phyloP scores from a whole-genome alignment of 2,797 vertebrate genomes.

The Semaprochilodus insignis region DNA sequence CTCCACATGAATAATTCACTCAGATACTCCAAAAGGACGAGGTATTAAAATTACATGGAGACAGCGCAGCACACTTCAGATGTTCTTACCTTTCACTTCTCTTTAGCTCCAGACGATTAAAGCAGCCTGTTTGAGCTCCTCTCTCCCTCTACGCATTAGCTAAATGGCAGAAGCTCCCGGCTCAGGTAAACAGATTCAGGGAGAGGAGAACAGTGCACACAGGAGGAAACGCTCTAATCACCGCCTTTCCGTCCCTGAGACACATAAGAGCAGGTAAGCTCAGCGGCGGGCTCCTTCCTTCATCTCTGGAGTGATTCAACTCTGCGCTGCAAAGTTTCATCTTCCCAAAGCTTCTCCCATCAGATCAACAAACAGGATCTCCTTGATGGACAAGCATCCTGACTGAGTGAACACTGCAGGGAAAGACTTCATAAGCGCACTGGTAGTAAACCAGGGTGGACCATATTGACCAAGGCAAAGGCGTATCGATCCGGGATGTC shows the following conservation, averaged over 20 bases:
- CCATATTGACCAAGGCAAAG: slow-evolving; percentile 9
- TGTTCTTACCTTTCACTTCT: slow-evolving; percentile 45
- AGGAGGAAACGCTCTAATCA: slow-evolving; percentile 29
- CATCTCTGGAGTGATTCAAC: neutral
- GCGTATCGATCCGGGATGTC: slow-evolving; percentile 31
- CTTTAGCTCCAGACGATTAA: slow-evolving; percentile 35
- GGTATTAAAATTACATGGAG: slow-evolving; percentile 58
- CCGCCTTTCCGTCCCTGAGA: neutral
- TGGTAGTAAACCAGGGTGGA: neutral
- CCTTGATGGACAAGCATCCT: too few species aligned
- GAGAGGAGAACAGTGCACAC: neutral
- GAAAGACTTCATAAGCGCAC: neutral
- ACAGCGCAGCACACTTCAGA: slow-evolving; percentile 32
- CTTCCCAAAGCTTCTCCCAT: neutral
- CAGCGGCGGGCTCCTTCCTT: too few species aligned
- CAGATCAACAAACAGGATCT: too few species aligned
- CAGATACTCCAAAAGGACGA: slow-evolving; percentile 53
- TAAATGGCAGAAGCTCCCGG: slow-evolving; percentile 4
- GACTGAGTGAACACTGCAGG: too few species aligned
- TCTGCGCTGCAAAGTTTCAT: neutral
- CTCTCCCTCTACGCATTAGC: slow-evolving; percentile 25
- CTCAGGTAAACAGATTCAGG: slow-evolving; percentile 37
- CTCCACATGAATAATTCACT: slow-evolving; percentile 57
- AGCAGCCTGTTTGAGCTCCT: slow-evolving; percentile 32
- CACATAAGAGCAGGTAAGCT: slow-evolving; percentile 19